Base-by-base conservation (phyloP, 35 echinoderm and acorn worm species). In the Heliocidaris tuberculata region DNA sequence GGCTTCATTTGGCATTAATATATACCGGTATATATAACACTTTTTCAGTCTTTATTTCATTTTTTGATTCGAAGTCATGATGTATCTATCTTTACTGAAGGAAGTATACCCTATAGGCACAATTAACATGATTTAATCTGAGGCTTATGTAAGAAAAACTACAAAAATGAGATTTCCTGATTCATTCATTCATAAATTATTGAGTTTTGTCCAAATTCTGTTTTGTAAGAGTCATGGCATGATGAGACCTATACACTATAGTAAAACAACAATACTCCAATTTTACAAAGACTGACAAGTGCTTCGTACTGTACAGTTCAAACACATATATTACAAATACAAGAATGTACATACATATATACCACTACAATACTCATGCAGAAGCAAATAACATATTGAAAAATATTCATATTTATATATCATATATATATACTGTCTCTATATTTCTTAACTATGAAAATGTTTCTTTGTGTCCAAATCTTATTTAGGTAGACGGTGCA, bases 321-420 rank as follows among this genome's bases (percentile, higher is more conserved):
- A 78, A 78, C 65, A 78, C 27, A 78, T 78, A 27, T 78, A 27
- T 78, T 29, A 27, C 19, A 21, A 78, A n/a, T 78, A 78, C 65
- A 78, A 78, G 65, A 5, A 78, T 78, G 27, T 78, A 78, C 65
- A 78, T 7, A 78, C 65, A 27, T 78, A 78, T 78, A 78, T 78
- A 78, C 65, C 65, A 78, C 65, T 78, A 78, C 65, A 78, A 78
- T 78, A 78, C 65, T 78, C 65, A 78, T 78, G 65, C 65, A 78
- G 65, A 78, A 78, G 65, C 65, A 78, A 78, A 78, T 78, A 78
- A 78, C 65, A 78, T 78, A 78, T 78, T 78, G 17, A 78, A 78
- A 78, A 78, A 78, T 78, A 78, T 78, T 78, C 65, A 78, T 78
- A 78, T 78, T 78, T 78, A 78, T 78, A 78, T 78, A 78, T 78